Evolutionary conservation across 2,113 vertebrate genomes (phyloP).

Genomic region (Tamias sibiricus): DNA sequence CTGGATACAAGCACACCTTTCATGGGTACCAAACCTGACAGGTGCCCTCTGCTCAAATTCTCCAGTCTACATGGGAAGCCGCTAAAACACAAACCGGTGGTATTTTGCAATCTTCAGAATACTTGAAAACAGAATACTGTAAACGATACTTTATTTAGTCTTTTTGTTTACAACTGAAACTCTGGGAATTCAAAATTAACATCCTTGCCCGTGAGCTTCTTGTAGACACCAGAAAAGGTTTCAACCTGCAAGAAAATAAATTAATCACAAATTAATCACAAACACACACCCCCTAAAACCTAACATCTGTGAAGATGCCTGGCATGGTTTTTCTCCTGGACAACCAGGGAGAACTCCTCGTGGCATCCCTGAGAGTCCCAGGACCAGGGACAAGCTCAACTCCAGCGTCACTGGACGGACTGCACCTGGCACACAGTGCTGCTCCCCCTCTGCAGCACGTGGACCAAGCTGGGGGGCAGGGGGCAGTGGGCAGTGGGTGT

Average conservation of each 20-base stretch:
- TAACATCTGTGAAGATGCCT: conserved; percentile 1
- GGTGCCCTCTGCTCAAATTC: rapidly evolving
- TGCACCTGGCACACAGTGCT: conserved; percentile 78
- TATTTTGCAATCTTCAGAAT: neutral
- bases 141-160: conserved; percentile 93
- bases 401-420: conserved; percentile 83
- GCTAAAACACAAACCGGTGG: rapidly evolving
- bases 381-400: conserved; percentile 77
- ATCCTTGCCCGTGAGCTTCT: conserved; percentile 99
- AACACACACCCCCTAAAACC: neutral
- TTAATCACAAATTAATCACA: neutral
- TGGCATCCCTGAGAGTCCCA: conserved; percentile 70
- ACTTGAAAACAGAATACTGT: neutral
- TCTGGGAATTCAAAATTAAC: conserved; percentile 99
- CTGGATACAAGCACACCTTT: too few relatives aligned
- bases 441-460: conserved; percentile 82
- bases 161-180: conserved; percentile 96
- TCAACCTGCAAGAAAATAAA: conserved; percentile 91
- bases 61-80: rapidly evolving
- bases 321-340: conserved; percentile 87
- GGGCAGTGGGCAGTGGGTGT: conserved; percentile 78
- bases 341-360: conserved; percentile 85
- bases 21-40: rapidly evolving
- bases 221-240: conserved; percentile 99
- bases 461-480: conserved; percentile 83